Percentiles rank a stretch among this genome's conserved stretches.
phyloP scores from a whole-genome alignment of 2,888 invertebrate species.

The Xestia c-nigrum region DNA sequence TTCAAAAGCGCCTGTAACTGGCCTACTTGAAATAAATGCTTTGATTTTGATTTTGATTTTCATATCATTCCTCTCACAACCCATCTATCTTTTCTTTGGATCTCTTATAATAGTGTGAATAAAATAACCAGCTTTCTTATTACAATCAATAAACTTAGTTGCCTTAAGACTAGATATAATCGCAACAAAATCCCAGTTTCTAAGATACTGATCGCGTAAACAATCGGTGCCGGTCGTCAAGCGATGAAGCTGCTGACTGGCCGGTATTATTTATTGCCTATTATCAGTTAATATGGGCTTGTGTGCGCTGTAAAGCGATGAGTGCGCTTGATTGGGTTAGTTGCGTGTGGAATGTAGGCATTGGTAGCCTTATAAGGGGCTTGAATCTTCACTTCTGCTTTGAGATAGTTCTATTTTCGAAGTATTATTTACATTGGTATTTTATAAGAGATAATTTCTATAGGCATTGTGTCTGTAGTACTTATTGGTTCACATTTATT shows the following conservation, averaged over 20 bases:
- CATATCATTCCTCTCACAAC: too few relatives aligned
- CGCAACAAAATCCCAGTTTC: conserved; percentile 54
- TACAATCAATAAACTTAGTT: conserved; percentile 63
- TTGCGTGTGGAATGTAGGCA: conserved; percentile 52
- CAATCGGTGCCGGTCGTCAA: conserved; percentile 62
- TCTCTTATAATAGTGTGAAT: conserved; percentile 35
- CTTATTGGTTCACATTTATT: background rate
- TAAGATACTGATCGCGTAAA: conserved; percentile 62
- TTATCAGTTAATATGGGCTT: conserved; percentile 65
- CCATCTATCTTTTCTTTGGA: too few relatives aligned
- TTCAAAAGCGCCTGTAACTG: too few relatives aligned
- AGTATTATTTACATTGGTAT: background rate
- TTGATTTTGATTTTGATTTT: too few relatives aligned
- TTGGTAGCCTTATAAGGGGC: conserved; percentile 35
- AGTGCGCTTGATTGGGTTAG: conserved; percentile 51
- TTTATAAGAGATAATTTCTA: background rate
- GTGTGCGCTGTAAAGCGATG: conserved; percentile 58
- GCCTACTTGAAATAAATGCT: too few relatives aligned
- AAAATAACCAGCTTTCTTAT: conserved; percentile 45
- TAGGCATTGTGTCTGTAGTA: background rate
- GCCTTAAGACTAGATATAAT: conserved; percentile 58
- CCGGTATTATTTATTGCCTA: conserved; percentile 66
- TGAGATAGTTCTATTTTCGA: conserved; percentile 33
- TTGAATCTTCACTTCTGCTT: conserved; percentile 29
- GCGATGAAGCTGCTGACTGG: conserved; percentile 58